A percentile compares a stretch with the other conserved stretches of the same genome.
These are phyloP conservation scores for Nesometra sesokonis DNA, from an alignment of 35 echinoderm and acorn worm genomes.

Conservation along the genomic window DNA sequence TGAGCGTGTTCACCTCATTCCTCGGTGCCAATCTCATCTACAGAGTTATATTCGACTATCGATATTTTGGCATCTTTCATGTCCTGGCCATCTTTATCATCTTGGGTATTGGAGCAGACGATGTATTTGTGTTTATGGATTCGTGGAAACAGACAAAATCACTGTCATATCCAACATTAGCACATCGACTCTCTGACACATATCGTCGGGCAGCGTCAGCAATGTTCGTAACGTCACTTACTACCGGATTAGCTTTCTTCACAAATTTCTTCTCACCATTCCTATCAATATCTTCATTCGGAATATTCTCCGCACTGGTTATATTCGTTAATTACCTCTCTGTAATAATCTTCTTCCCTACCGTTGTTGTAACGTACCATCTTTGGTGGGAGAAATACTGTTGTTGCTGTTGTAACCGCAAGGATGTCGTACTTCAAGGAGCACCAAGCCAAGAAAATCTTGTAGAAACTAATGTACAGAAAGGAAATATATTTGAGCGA, in stretches of 20 bases:
- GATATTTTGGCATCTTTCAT: slow-evolving; percentile 4
- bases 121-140: slow-evolving; percentile 11
- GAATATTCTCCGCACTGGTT: not conserved
- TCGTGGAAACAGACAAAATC: not conserved
- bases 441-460: not conserved
- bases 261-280: not conserved
- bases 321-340: not conserved
- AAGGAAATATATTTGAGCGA: not conserved
- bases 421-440: not conserved
- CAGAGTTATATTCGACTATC: slow-evolving; percentile 3
- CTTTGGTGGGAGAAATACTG: not conserved
- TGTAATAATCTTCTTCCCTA: not conserved
- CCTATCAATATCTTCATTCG: not conserved
- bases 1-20: not conserved
- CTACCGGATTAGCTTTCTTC: slow-evolving; percentile 3
- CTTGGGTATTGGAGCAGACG: slow-evolving; percentile 4
- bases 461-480: not conserved
- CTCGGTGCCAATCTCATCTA: not conserved
- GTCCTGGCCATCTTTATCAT: slow-evolving; percentile 3
- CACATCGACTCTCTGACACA: slow-evolving; percentile 9
- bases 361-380: slow-evolving; percentile 1
- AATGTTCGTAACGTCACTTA: slow-evolving; percentile 1
- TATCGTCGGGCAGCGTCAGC: not conserved
- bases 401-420: not conserved
- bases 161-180: not conserved